These are phyloP conservation scores for Pyrochroa serraticornis DNA, from an alignment of 2,888 invertebrate genomes.

Conservation along the genomic window DNA sequence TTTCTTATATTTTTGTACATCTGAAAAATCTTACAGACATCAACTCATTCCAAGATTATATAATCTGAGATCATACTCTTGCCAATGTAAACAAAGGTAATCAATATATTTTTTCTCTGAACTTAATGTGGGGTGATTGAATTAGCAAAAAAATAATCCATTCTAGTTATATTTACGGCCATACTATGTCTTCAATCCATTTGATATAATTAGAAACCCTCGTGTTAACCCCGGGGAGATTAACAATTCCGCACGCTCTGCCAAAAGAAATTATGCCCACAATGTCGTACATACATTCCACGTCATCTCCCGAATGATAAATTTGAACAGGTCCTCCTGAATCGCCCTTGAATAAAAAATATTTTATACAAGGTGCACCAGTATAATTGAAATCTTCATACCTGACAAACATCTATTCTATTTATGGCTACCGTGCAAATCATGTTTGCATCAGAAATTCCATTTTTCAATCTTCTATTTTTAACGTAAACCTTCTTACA, in stretches of 20 bases:
- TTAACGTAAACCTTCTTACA: constrained; percentile 52
- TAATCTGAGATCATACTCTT: no score
- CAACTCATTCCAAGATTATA: no score
- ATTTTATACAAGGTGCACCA: no score
- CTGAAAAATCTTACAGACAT: no score
- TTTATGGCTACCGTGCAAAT: constrained; percentile 59
- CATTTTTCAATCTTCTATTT: constrained; percentile 47
- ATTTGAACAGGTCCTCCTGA: constrained; percentile 68
- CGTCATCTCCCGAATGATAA: constrained; percentile 22
- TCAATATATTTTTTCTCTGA: no score
- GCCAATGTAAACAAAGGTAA: no score
- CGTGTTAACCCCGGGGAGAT: constrained; percentile 59
- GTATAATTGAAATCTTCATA: constrained; percentile 34
- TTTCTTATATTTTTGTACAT: no score
- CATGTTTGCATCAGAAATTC: constrained; percentile 59
- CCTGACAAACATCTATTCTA: constrained; percentile 62
- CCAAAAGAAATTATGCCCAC: constrained; percentile 61
- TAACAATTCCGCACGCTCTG: constrained; percentile 52
- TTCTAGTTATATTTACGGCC: no score
- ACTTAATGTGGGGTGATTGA: no score
- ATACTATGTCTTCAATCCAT: constrained; percentile 62
- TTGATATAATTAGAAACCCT: constrained; percentile 58
- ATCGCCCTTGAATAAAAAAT: constrained; percentile 56
- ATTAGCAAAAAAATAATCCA: no score
- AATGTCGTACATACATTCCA: constrained; percentile 59